Evolutionary conservation across 2,888 invertebrate genomes (phyloP), one percentile per base, ranked within the genome.

Genomic region (Protodeltote pygarga): DNA sequence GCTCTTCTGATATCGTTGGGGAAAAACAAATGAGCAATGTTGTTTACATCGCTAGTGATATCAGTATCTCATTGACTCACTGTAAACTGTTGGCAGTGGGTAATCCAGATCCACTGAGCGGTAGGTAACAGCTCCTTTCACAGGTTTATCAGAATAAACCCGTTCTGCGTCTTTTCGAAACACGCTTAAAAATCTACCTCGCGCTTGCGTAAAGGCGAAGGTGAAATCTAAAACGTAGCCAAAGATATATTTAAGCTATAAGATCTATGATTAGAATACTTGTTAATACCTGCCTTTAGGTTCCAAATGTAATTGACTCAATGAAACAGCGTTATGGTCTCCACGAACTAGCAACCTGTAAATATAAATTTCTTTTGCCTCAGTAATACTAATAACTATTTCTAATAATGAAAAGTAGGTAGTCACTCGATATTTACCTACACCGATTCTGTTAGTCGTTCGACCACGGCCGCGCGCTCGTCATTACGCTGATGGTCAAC

Each of bases 401-500:
- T 75, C 77, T 75, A 75, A 78, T 75, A 82, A 84, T 80, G 83
- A 82, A 81, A 85, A 86, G 82, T 81, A 85, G 82, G 79, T 77
- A 82, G 73, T 75, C 70, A 79, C 77, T 83, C 78, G 81, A 82
- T 81, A 83, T 87, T 87, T 83, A 82, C 79, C 73, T 79, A 79
- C 68, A 77, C 64, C 70, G 77, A 80, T 76, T 74, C 75, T 71
- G 79, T 74, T 52, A 64, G 69, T 50, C 47, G 64, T 68, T 65
- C 57, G 70, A 73, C 73, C 77, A 75, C 75, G 76, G 77, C 63
- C 76, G 62, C 52, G 52, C 61, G 75, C 75, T 76, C 81, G 85
- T 87, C 87, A 87, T 83, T 85, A 85, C 83, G 74, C 74, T 79
- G 87, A 85, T 80, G 88, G 89, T 79, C 88, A 85, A 90, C 91